Evolutionary conservation across 2,113 vertebrate genomes (phyloP).

Genomic region (Sialia sialis): DNA sequence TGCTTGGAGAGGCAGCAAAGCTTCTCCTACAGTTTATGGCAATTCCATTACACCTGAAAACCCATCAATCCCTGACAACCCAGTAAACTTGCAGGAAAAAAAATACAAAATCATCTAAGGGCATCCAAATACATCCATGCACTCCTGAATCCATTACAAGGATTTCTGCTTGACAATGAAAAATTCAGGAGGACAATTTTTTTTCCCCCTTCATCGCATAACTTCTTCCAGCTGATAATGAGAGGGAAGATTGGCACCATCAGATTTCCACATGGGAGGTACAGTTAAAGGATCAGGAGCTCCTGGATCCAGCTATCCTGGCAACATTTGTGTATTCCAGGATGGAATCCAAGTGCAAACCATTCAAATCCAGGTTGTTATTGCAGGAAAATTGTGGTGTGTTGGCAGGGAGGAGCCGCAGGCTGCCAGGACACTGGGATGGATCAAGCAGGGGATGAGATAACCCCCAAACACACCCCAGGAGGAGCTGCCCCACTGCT

Average conservation of each 20-base stretch:
- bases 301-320: neutral
- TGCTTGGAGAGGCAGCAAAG: neutral
- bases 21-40: neutral
- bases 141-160: neutral
- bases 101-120: neutral
- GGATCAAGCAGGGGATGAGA: neutral
- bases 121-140: neutral
- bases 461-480: neutral
- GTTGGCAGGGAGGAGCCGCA: neutral
- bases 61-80: neutral
- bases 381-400: neutral
- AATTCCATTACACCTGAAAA: neutral
- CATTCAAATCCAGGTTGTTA: neutral
- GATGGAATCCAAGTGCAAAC: neutral
- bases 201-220: neutral
- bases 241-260: neutral
- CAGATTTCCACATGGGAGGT: neutral
- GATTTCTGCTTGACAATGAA: neutral
- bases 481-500: neutral
- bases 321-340: neutral
- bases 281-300: neutral
- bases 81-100: neutral
- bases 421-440: neutral
- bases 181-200: neutral
- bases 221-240: neutral